Evolutionary conservation across 2,113 vertebrate species (phyloP).

Genomic region (Muscicapa adusta): DNA sequence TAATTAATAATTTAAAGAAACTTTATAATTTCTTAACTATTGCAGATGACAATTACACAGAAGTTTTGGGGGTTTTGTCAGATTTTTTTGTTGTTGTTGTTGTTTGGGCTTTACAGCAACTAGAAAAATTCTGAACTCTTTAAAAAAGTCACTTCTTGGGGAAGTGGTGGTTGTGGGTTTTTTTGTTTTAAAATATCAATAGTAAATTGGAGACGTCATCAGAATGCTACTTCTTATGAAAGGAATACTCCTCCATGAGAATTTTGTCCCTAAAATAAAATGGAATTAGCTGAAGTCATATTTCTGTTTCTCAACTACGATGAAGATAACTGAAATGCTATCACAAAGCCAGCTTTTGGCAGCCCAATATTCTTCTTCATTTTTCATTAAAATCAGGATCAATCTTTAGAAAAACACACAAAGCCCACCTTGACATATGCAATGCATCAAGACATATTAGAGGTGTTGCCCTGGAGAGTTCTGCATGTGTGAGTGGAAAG

Average conservation of each 20-base stretch:
- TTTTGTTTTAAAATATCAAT: background rate
- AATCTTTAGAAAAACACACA: background rate
- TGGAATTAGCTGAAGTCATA: background rate
- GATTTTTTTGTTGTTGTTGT: background rate
- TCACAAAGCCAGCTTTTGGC: background rate
- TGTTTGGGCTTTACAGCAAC: background rate
- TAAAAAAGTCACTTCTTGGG: background rate
- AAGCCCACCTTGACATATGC: background rate
- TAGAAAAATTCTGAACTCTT: background rate
- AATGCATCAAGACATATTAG: background rate
- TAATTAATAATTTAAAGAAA: background rate
- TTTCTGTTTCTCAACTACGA: background rate
- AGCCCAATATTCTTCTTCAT: background rate
- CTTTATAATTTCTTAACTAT: background rate
- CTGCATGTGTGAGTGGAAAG: background rate
- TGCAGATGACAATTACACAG: background rate
- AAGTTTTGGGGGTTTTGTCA: accelerated
- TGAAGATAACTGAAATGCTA: background rate
- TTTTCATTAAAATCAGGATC: background rate
- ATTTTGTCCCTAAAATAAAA: background rate
- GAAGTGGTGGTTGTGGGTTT: accelerated
- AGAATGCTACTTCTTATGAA: background rate
- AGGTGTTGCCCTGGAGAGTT: slow-evolving; percentile 2
- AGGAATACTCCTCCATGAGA: background rate
- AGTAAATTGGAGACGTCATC: background rate